These are phyloP conservation scores for Eulemur albifrons DNA, from an alignment of 2,797 vertebrate species.

Conservation along the genomic window DNA sequence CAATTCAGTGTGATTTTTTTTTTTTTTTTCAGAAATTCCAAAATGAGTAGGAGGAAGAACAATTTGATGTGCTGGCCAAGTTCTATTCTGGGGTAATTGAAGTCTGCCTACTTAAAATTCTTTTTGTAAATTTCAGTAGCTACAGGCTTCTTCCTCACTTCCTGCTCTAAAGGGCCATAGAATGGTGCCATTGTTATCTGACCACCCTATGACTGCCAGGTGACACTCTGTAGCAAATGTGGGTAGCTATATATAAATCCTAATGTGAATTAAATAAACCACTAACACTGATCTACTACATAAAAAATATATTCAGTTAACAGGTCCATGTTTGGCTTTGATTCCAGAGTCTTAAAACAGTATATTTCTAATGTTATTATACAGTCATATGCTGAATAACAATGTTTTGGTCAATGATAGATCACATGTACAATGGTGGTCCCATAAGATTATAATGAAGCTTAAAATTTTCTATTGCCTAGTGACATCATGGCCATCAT, in stretches of 20 bases:
- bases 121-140: constrained; percentile 40
- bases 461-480: neutral
- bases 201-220: neutral
- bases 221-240: neutral
- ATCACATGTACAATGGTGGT: neutral
- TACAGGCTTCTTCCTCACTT: constrained; percentile 15
- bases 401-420: neutral
- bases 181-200: neutral
- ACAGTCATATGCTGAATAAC: neutral
- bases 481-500: neutral
- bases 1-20: constrained; percentile 1
- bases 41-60: constrained; percentile 72
- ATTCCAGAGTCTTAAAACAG: neutral
- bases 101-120: constrained; percentile 61
- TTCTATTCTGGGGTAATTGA: constrained; percentile 69
- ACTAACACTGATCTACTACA: neutral
- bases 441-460: neutral
- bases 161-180: neutral
- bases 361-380: neutral
- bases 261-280: neutral
- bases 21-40: constrained; percentile 57
- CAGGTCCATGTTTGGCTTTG: neutral
- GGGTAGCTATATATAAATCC: neutral
- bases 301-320: neutral
- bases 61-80: constrained; percentile 64